These are phyloP conservation scores for Urechis unicinctus DNA, from an alignment of 2,888 invertebrate species.

Conservation along the genomic window DNA sequence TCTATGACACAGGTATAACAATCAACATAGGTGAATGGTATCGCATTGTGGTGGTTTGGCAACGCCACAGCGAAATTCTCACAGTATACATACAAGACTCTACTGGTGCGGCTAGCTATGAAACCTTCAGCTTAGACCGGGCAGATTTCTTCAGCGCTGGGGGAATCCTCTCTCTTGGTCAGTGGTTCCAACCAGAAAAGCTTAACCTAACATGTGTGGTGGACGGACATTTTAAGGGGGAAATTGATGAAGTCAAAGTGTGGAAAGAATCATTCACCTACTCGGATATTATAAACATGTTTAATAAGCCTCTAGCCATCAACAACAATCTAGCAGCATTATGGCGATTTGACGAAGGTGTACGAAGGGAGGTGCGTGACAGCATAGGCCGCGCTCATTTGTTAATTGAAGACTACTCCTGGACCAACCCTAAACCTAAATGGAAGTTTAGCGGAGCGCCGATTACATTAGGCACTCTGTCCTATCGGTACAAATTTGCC, in stretches of 20 bases:
- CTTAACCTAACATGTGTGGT: not conserved
- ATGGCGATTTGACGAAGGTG: slow-evolving; percentile 24
- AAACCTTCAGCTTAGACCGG: not conserved
- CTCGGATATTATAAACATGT: slow-evolving; percentile 15
- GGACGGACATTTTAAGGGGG: slow-evolving; percentile 19
- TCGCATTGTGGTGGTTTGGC: slow-evolving; percentile 21
- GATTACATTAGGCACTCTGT: too few relatives aligned
- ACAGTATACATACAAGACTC: slow-evolving; percentile 7
- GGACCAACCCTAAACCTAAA: slow-evolving; percentile 3
- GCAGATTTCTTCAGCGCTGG: not conserved
- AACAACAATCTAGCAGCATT: slow-evolving; percentile 8
- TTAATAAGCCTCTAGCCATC: too few relatives aligned
- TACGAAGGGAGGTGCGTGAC: slow-evolving; percentile 13
- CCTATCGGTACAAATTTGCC: too few relatives aligned
- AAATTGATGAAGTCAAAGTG: slow-evolving; percentile 23
- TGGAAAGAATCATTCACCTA: slow-evolving; percentile 19
- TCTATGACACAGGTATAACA: slow-evolving; percentile 16
- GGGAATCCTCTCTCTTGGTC: slow-evolving; percentile 2
- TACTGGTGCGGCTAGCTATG: slow-evolving; percentile 2
- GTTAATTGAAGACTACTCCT: slow-evolving; percentile 1
- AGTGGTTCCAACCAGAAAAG: not conserved
- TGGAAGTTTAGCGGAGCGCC: slow-evolving; percentile 18
- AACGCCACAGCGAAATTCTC: slow-evolving; percentile 1
- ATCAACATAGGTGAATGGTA: slow-evolving; percentile 22
- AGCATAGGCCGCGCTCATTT: slow-evolving; percentile 8